Evolutionary conservation across 2,888 invertebrate species (phyloP).

Genomic region (Leptinotarsa tumamoca): DNA sequence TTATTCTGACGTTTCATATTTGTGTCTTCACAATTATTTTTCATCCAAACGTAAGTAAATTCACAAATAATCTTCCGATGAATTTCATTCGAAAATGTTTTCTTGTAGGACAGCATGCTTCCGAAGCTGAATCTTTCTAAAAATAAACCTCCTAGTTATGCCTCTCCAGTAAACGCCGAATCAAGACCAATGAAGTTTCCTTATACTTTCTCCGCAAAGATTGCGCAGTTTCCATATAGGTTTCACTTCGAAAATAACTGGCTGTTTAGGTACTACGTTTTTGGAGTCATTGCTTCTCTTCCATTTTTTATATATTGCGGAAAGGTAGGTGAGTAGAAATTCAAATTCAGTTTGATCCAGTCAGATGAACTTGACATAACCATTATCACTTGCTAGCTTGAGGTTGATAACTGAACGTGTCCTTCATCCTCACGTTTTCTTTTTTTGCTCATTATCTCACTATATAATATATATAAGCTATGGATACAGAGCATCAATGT

Average conservation of each 20-base stretch:
- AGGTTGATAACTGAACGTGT: too few species aligned
- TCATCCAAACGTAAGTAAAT: background rate
- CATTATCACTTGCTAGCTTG: too few species aligned
- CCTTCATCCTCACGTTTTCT: too few species aligned
- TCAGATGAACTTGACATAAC: too few species aligned
- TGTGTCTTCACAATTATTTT: slow-evolving; percentile 2
- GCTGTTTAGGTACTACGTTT: slow-evolving; percentile 65
- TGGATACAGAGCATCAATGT: too few species aligned
- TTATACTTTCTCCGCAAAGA: slow-evolving; percentile 70
- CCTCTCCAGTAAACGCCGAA: background rate
- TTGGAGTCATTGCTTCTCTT: slow-evolving; percentile 57
- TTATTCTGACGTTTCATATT: background rate
- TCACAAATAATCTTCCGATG: background rate
- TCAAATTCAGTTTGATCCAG: background rate
- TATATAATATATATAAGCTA: too few species aligned
- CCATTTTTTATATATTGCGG: slow-evolving; percentile 69
- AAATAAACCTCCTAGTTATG: slow-evolving; percentile 17
- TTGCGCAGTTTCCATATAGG: slow-evolving; percentile 71
- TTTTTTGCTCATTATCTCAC: too few species aligned
- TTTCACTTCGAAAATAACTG: slow-evolving; percentile 68
- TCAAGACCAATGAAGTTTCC: slow-evolving; percentile 71
- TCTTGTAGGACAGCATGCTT: background rate
- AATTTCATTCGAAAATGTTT: background rate
- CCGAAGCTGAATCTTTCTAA: slow-evolving; percentile 8
- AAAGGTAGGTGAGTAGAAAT: slow-evolving; percentile 63